phyloP scores from a whole-genome alignment of 2,888 invertebrate species.

The Zhengitettix transpicula region DNA sequence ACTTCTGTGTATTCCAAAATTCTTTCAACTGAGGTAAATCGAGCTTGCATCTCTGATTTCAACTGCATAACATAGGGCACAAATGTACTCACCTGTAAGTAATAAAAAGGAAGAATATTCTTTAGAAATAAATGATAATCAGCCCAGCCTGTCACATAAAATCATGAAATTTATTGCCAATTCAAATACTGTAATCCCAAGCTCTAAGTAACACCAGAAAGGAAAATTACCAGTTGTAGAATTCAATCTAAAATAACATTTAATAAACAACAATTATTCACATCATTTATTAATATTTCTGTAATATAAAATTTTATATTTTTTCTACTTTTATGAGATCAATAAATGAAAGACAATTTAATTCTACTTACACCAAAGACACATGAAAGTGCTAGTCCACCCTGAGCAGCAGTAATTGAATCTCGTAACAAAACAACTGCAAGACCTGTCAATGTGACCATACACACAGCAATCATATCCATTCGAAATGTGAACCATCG shows the following conservation, averaged over 20 bases:
- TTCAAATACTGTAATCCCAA: too few relatives aligned
- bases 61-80: constrained; percentile 20
- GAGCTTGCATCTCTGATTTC: constrained; percentile 23
- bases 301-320: too few relatives aligned
- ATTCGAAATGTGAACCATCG: constrained; percentile 29
- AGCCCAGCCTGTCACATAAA: too few relatives aligned
- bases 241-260: too few relatives aligned
- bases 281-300: too few relatives aligned
- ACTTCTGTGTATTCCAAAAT: constrained; percentile 26
- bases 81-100: constrained; percentile 19
- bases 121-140: too few relatives aligned
- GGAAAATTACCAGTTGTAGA: too few relatives aligned
- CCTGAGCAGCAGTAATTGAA: constrained; percentile 27
- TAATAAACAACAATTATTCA: too few relatives aligned
- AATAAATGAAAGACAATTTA: neutral
- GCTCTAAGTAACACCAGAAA: too few relatives aligned
- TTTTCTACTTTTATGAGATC: too few relatives aligned
- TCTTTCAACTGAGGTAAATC: constrained; percentile 28
- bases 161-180: too few relatives aligned
- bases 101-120: too few relatives aligned
- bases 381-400: constrained; percentile 34
- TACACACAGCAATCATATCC: constrained; percentile 23
- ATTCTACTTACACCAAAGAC: constrained; percentile 27
- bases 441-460: constrained; percentile 26
- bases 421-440: constrained; percentile 26